Evolutionary conservation across 1,140 invertebrate genomes (phyloP).

Genomic region (Drosophila equinoxialis): DNA sequence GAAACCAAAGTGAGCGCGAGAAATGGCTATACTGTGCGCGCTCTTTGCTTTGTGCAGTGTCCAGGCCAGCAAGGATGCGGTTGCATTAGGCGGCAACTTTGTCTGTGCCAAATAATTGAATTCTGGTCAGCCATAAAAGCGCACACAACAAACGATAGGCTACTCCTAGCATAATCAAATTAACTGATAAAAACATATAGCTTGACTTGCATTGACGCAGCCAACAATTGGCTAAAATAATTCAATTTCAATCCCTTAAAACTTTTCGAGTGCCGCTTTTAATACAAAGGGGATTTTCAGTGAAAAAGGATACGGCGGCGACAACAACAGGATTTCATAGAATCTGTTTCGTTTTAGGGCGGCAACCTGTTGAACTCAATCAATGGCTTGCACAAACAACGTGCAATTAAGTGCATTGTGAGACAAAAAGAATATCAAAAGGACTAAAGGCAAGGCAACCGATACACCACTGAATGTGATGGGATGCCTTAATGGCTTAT

Average conservation of each 20-base stretch:
- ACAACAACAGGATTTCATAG: too few species aligned
- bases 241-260: too few species aligned
- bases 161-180: not conserved
- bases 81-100: not conserved
- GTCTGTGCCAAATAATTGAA: not conserved
- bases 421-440: not conserved
- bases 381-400: not conserved
- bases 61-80: not conserved
- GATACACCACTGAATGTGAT: too few species aligned
- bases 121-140: not conserved
- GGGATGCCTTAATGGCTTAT: not conserved
- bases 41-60: not conserved
- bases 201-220: not conserved
- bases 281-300: too few species aligned
- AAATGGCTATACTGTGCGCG: not conserved
- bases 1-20: not conserved
- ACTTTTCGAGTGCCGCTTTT: too few species aligned
- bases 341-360: not conserved
- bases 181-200: not conserved
- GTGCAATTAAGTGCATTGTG: too few species aligned
- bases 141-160: not conserved
- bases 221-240: too few species aligned
- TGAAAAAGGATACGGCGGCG: too few species aligned
- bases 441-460: not conserved
- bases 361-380: not conserved